Percentiles rank a stretch among this genome's conserved stretches.
phyloP scores from a whole-genome alignment of 2,888 invertebrate species.

The Malthinus seriepunctatus region DNA sequence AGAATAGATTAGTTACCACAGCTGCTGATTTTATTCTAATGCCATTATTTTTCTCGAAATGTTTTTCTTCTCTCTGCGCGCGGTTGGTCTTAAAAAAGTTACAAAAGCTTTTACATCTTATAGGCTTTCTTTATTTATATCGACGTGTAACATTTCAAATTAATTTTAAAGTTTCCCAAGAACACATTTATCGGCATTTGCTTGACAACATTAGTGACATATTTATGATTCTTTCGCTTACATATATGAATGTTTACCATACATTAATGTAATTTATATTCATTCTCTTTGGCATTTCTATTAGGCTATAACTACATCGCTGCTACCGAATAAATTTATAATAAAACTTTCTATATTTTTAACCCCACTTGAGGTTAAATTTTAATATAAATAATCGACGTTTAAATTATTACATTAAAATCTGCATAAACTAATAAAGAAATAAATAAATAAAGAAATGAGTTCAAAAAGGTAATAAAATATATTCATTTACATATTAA shows the following conservation, averaged over 20 bases:
- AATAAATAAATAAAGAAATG: too few species aligned
- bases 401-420: neutral
- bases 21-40: slow-evolving; percentile 44
- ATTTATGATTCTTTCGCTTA: slow-evolving; percentile 55
- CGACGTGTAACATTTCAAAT: slow-evolving; percentile 24
- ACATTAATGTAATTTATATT: slow-evolving; percentile 57
- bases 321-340: slow-evolving; percentile 49
- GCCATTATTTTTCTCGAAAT: slow-evolving; percentile 18
- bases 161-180: slow-evolving; percentile 49
- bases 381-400: slow-evolving; percentile 41
- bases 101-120: slow-evolving; percentile 5
- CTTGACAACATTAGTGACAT: slow-evolving; percentile 56
- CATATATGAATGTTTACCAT: slow-evolving; percentile 57
- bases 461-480: too few species aligned
- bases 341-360: slow-evolving; percentile 48
- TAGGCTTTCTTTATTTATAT: slow-evolving; percentile 9
- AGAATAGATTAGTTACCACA: slow-evolving; percentile 49
- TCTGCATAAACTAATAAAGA: slow-evolving; percentile 9
- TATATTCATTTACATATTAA: too few species aligned
- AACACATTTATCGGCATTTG: slow-evolving; percentile 57
- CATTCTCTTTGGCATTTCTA: slow-evolving; percentile 55
- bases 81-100: slow-evolving; percentile 6
- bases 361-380: slow-evolving; percentile 48
- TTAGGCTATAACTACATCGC: slow-evolving; percentile 54
- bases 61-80: slow-evolving; percentile 23